phyloP scores from a whole-genome alignment of 2,888 invertebrate genomes.

The Calameuta filiformis region DNA sequence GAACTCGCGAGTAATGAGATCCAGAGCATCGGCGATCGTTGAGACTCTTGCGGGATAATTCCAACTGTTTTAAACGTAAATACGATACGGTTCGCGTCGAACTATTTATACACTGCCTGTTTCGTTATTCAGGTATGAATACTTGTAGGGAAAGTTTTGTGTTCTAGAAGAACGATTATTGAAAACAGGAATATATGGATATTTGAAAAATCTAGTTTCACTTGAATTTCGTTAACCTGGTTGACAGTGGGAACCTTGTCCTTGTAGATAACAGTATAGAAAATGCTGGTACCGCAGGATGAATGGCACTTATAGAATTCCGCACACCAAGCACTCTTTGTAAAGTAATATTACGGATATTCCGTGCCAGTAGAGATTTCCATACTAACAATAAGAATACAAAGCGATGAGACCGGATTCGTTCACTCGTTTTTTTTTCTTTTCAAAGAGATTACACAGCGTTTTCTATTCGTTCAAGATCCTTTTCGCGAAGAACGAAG shows the following conservation, averaged over 20 bases:
- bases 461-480: neutral
- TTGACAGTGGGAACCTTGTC: neutral
- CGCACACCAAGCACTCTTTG: neutral
- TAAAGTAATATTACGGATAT: neutral
- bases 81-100: neutral
- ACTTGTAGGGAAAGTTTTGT: neutral
- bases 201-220: neutral
- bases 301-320: neutral
- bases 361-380: neutral
- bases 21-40: neutral
- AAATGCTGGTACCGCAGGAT: neutral
- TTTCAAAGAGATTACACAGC: neutral
- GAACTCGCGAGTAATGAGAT: neutral
- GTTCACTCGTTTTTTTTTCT: neutral
- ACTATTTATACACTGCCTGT: neutral
- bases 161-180: neutral
- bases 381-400: neutral
- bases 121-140: neutral
- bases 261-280: neutral
- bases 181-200: neutral
- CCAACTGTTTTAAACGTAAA: neutral
- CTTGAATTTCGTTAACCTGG: neutral
- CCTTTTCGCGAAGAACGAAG: constrained; percentile 8
- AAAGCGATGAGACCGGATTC: neutral
- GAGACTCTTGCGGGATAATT: neutral